These are phyloP conservation scores for Cheilosia grossa DNA, from an alignment of 2,888 invertebrate genomes.

Conservation along the genomic window DNA sequence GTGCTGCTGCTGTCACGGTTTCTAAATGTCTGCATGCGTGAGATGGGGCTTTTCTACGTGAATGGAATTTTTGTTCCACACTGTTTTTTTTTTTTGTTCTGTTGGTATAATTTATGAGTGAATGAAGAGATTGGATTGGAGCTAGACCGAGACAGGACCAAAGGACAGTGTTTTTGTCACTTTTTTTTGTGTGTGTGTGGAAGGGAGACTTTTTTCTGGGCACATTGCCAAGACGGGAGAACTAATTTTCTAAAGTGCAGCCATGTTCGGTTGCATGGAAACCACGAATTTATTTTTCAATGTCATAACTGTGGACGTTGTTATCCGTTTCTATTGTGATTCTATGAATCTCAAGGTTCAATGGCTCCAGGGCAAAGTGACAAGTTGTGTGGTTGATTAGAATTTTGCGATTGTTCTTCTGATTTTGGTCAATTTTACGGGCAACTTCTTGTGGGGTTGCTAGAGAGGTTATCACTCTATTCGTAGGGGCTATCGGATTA, in stretches of 20 bases:
- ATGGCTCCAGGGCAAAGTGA: constrained; percentile 40
- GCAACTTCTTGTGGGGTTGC: too few species aligned
- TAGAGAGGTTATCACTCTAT: too few species aligned
- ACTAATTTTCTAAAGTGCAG: constrained; percentile 68
- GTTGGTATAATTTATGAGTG: constrained; percentile 30
- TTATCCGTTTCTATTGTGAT: not conserved
- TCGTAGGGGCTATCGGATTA: too few species aligned
- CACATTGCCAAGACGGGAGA: constrained; percentile 60
- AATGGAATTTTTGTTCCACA: constrained; percentile 44
- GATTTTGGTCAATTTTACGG: too few species aligned
- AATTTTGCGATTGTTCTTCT: not conserved
- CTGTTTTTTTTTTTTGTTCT: constrained; percentile 2
- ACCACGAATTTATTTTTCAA: constrained; percentile 66
- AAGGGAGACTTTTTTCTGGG: constrained; percentile 55
- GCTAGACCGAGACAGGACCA: not conserved
- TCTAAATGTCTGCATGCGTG: constrained; percentile 62
- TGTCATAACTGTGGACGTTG: constrained; percentile 48
- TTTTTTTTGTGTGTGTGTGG: constrained; percentile 23
- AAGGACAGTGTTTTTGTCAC: constrained; percentile 45
- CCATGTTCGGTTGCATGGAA: constrained; percentile 29
- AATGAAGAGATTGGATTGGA: constrained; percentile 12
- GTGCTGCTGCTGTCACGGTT: constrained; percentile 25
- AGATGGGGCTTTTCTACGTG: constrained; percentile 40
- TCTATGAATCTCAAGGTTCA: constrained; percentile 25
- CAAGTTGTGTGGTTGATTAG: constrained; percentile 37